Conservation (phyloP, 2,888 invertebrate species). For the Phorcus lineatus region DNA sequence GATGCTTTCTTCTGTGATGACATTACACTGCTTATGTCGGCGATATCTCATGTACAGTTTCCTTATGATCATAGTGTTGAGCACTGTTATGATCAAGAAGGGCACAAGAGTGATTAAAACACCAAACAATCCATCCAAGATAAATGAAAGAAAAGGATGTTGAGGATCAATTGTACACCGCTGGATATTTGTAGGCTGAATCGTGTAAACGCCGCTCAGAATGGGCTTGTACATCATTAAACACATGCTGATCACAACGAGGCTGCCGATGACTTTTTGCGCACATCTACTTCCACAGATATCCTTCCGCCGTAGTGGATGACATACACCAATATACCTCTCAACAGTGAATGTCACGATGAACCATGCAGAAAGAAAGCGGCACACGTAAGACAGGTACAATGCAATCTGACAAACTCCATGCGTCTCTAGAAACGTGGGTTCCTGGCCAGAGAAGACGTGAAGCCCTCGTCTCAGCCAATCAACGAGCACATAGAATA, state of each 20-base stretch:
- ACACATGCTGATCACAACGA: slow-evolving; percentile 53
- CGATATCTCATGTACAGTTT: slow-evolving; percentile 48
- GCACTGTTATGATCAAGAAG: slow-evolving; percentile 60
- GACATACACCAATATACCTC: slow-evolving; percentile 71
- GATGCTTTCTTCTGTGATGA: slow-evolving; percentile 61
- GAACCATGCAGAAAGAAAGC: slow-evolving; percentile 72
- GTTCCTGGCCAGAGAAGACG: slow-evolving; percentile 30
- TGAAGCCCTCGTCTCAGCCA: slow-evolving; percentile 69
- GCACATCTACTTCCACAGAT: slow-evolving; percentile 47
- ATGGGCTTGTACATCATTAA: slow-evolving; percentile 67
- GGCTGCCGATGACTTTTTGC: slow-evolving; percentile 49
- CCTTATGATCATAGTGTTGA: slow-evolving; percentile 62
- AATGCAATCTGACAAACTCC: slow-evolving; percentile 80
- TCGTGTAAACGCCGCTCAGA: slow-evolving; percentile 54
- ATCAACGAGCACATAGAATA: slow-evolving; percentile 77
- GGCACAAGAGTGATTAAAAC: slow-evolving; percentile 62
- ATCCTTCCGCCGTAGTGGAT: slow-evolving; percentile 64
- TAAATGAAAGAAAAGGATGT: slow-evolving; percentile 48
- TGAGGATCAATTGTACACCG: slow-evolving; percentile 52
- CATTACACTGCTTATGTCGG: slow-evolving; percentile 38
- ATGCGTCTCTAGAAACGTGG: slow-evolving; percentile 49
- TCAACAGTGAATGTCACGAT: slow-evolving; percentile 71
- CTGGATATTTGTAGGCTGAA: slow-evolving; percentile 30
- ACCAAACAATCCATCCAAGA: slow-evolving; percentile 65
- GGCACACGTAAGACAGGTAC: slow-evolving; percentile 79